Evolutionary conservation across 2,113 vertebrate genomes (phyloP).

Genomic region (Psephotus haematonotus): DNA sequence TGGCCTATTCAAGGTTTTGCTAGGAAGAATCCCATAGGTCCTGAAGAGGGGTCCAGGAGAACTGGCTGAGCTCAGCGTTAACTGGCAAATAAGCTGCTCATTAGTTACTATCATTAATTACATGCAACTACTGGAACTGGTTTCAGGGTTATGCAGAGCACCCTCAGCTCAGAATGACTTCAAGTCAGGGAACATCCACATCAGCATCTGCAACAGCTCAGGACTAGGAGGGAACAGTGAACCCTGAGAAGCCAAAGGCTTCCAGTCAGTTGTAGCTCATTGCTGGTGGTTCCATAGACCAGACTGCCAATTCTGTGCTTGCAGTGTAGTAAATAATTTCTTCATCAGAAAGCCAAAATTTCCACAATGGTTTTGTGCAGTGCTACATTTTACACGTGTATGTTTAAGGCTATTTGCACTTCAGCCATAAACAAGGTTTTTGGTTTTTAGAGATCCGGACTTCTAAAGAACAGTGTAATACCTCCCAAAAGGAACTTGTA

Average conservation of each 20-base stretch:
- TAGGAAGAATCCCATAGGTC: neutral
- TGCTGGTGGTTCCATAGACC: neutral
- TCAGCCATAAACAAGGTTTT: neutral
- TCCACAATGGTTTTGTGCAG: neutral
- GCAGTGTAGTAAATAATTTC: neutral
- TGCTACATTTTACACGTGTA: neutral
- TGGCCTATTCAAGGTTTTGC: neutral
- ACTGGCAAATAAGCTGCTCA: fast-evolving
- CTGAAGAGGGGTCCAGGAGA: neutral
- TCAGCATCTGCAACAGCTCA: neutral
- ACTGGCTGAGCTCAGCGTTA: fast-evolving
- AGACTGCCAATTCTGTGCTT: neutral
- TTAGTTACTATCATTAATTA: neutral
- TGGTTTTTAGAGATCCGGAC: neutral
- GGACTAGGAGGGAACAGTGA: neutral
- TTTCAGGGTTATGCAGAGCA: neutral
- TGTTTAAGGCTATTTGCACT: neutral
- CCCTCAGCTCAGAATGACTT: neutral
- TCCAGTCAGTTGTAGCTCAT: neutral
- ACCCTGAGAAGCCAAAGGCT: neutral
- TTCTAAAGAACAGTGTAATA: neutral
- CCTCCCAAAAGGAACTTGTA: neutral
- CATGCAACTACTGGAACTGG: neutral
- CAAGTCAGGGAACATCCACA: fast-evolving
- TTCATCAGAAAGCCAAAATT: neutral